phyloP scores from a whole-genome alignment of 1,140 invertebrate genomes.

The Cherax quadricarinatus region DNA sequence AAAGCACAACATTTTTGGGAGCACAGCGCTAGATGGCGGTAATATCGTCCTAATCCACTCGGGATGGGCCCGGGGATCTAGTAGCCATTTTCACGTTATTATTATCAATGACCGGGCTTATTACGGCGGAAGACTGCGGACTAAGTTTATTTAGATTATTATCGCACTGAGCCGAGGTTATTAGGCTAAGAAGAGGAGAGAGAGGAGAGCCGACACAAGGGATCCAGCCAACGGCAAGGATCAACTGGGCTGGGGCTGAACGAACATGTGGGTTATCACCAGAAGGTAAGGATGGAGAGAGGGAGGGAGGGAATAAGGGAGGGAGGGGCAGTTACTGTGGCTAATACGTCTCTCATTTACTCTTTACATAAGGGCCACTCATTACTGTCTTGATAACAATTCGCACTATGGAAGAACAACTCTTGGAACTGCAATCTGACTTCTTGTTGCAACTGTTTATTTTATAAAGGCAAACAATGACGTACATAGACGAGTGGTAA shows the following conservation, averaged over 20 bases:
- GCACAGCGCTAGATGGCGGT: not conserved
- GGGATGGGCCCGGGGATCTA: constrained; percentile 52
- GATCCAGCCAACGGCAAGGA: not conserved
- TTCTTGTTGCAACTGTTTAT: too few species aligned
- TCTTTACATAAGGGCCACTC: too few species aligned
- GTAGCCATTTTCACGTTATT: constrained; percentile 60
- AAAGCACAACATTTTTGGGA: not conserved
- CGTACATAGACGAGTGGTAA: too few species aligned
- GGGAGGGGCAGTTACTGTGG: not conserved
- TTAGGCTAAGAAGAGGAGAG: constrained; percentile 12
- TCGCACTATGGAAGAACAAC: too few species aligned
- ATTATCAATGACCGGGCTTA: constrained; percentile 59
- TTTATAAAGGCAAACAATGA: too few species aligned
- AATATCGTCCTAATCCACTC: constrained; percentile 57
- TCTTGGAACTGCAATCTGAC: too few species aligned
- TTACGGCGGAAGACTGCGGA: constrained; percentile 48
- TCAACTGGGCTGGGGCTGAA: not conserved
- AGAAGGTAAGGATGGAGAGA: not conserved
- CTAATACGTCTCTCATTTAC: too few species aligned
- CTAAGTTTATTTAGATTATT: constrained; percentile 65
- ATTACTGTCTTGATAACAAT: too few species aligned
- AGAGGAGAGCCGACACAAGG: not conserved
- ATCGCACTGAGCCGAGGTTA: constrained; percentile 28
- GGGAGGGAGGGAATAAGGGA: not conserved
- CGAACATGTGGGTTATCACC: constrained; percentile 25